phyloP scores from a whole-genome alignment of 2,113 vertebrate genomes.

The Gymnorhina tibicen region DNA sequence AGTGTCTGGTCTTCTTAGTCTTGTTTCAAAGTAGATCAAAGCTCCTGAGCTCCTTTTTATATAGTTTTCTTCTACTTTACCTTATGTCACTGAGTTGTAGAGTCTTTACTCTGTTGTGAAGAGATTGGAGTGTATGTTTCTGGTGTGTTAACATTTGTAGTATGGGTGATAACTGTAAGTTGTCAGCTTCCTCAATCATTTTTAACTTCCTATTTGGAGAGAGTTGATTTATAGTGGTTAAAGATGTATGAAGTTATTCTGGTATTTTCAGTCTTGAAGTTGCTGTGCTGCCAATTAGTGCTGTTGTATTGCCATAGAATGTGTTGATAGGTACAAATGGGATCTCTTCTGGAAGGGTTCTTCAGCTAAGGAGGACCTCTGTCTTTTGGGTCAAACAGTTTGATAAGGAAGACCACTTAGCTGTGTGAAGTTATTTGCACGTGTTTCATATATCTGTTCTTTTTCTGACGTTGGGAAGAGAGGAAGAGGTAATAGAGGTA shows the following conservation, averaged over 20 bases:
- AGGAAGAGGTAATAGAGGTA: neutral
- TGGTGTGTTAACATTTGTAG: neutral
- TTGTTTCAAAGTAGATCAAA: neutral
- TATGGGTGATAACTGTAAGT: neutral
- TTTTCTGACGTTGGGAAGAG: neutral
- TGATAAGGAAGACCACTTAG: neutral
- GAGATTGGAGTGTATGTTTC: neutral
- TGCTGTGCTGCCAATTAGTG: neutral
- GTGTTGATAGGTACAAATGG: neutral
- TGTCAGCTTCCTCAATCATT: neutral
- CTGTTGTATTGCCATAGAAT: neutral
- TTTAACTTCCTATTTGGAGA: conserved; percentile 1
- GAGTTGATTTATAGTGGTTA: neutral
- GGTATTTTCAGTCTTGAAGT: neutral
- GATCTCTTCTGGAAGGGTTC: neutral
- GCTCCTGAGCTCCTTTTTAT: neutral
- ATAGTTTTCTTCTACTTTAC: neutral
- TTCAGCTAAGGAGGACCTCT: neutral
- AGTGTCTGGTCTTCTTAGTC: neutral
- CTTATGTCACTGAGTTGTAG: neutral
- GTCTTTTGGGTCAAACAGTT: neutral
- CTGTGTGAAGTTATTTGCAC: neutral
- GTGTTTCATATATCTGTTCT: neutral
- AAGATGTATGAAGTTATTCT: neutral
- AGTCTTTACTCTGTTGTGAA: neutral